These are phyloP conservation scores for Grapholita molesta DNA, from an alignment of 1,140 invertebrate genomes.

Conservation along the genomic window DNA sequence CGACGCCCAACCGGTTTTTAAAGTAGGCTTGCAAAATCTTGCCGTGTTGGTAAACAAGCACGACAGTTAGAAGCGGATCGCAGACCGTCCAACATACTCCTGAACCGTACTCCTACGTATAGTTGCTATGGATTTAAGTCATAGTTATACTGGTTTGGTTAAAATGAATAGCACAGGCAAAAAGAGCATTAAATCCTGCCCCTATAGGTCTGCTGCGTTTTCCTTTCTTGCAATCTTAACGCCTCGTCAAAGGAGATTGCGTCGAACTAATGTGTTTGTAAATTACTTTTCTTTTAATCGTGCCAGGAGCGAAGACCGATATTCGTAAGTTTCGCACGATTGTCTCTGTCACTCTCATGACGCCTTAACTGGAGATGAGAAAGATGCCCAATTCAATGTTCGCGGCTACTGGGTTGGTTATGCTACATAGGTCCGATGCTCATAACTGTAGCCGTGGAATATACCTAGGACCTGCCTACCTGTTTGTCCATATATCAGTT, in stretches of 20 bases:
- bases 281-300: background rate
- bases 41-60: conserved; percentile 40
- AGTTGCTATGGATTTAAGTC: background rate
- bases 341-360: no score
- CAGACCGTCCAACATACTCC: background rate
- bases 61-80: conserved; percentile 20
- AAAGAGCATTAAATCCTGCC: conserved; percentile 5
- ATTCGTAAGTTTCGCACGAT: no score
- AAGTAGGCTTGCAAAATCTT: conserved; percentile 66
- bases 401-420: no score
- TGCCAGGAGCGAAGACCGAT: background rate
- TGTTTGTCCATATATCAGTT: no score
- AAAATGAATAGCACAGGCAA: background rate
- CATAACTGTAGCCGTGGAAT: no score
- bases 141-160: background rate
- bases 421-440: no score
- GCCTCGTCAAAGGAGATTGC: conserved; percentile 1
- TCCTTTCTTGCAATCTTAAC: conserved; percentile 5
- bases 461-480: no score
- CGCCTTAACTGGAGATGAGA: no score
- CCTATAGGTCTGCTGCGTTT: background rate
- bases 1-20: conserved; percentile 59
- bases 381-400: no score
- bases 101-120: no score
- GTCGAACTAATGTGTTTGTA: background rate